Conservation (phyloP, 2,888 invertebrate species). For the Tachina lurida region DNA sequence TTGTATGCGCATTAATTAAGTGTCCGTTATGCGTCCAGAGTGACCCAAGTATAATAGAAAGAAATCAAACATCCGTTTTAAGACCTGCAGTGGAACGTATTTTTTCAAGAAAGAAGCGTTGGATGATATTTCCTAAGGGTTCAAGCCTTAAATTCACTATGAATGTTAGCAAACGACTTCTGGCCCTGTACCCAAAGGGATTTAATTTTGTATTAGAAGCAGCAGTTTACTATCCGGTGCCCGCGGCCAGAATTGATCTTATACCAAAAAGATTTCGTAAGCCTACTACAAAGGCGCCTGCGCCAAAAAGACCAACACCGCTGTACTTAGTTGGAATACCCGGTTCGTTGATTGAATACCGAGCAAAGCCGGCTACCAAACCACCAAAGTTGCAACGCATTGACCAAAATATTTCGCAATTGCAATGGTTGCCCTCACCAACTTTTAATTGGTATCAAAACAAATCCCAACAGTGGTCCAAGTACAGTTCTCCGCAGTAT, state of each 20-base stretch:
- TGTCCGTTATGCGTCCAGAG: not conserved
- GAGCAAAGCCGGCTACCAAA: conserved; percentile 75
- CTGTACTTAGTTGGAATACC: conserved; percentile 77
- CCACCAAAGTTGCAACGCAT: conserved; percentile 75
- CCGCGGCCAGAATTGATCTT: conserved; percentile 77
- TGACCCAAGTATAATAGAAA: not conserved
- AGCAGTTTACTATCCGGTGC: conserved; percentile 79
- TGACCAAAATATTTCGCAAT: conserved; percentile 67
- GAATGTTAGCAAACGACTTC: conserved; percentile 75
- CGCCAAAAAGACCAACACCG: conserved; percentile 73
- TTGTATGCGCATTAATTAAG: not conserved
- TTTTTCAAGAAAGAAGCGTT: conserved; percentile 79
- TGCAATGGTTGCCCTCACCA: conserved; percentile 63
- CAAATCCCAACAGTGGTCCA: conserved; percentile 73
- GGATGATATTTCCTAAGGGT: conserved; percentile 79
- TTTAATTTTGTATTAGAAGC: conserved; percentile 76
- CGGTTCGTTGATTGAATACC: conserved; percentile 78
- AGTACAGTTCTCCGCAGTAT: conserved; percentile 73
- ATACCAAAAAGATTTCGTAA: conserved; percentile 78
- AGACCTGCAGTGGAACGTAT: conserved; percentile 76
- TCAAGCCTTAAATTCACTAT: conserved; percentile 78
- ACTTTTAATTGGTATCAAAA: conserved; percentile 49
- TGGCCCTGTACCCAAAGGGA: conserved; percentile 77
- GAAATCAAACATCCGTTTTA: conserved; percentile 66
- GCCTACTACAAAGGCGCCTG: conserved; percentile 75